These are phyloP conservation scores for Gymnodraco acuticeps DNA, from an alignment of 2,797 vertebrate species.

Conservation along the genomic window DNA sequence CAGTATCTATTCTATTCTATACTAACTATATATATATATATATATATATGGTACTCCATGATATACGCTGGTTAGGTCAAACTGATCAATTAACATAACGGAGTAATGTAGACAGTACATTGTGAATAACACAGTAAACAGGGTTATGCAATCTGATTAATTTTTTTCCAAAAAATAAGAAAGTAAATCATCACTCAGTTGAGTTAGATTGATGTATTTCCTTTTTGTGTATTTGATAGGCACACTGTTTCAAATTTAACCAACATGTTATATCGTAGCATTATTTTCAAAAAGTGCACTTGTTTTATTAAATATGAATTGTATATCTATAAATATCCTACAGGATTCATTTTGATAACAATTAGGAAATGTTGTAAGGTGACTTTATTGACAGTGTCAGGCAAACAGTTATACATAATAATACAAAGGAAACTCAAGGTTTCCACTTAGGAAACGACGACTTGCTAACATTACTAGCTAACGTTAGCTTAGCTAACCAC, in stretches of 20 bases:
- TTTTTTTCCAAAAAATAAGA: background rate
- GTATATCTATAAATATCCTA: background rate
- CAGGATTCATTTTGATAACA: background rate
- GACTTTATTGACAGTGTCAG: background rate
- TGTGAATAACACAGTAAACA: background rate
- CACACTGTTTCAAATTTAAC: background rate
- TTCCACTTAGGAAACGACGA: background rate
- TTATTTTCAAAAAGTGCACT: background rate
- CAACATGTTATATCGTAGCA: accelerated
- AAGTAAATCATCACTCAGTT: background rate
- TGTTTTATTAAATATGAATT: no score
- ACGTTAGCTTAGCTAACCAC: slow-evolving; percentile 30
- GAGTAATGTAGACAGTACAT: no score
- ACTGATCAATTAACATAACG: background rate
- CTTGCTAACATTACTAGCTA: slow-evolving; percentile 12
- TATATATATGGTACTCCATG: background rate
- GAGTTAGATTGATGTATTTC: background rate
- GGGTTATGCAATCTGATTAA: background rate
- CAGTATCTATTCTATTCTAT: background rate
- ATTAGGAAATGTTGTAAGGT: background rate
- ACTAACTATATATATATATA: background rate
- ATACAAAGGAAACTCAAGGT: background rate
- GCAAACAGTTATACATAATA: background rate
- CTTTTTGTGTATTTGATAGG: background rate
- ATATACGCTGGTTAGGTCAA: background rate